Evolutionary conservation across 2,888 invertebrate genomes (phyloP).

Genomic region (Eupithecia pulchellata): DNA sequence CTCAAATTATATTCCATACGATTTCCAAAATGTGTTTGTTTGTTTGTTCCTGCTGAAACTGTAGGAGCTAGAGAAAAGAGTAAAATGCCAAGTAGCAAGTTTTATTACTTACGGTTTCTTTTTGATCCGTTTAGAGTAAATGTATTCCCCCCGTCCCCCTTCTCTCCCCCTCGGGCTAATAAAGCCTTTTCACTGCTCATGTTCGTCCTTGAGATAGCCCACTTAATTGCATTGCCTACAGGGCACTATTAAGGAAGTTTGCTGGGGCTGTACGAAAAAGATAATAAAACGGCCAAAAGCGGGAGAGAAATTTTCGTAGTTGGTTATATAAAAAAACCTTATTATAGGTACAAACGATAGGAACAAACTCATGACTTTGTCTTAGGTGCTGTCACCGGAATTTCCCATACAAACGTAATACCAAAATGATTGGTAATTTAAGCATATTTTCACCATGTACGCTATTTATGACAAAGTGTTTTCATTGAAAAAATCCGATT

Average conservation of each 20-base stretch:
- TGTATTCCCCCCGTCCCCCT: neutral
- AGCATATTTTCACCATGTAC: too few species aligned
- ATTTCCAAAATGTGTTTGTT: too few species aligned
- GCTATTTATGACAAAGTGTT: too few species aligned
- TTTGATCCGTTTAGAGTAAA: constrained; percentile 3
- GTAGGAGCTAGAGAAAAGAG: neutral
- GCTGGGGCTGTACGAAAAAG: neutral
- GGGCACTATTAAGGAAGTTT: neutral
- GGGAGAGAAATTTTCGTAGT: neutral
- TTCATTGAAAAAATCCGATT: too few species aligned
- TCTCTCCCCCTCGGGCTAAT: neutral
- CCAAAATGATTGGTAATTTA: too few species aligned
- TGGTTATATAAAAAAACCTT: neutral
- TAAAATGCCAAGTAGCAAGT: neutral
- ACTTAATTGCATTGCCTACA: constrained; percentile 11
- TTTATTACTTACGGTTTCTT: neutral
- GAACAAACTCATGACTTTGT: too few species aligned
- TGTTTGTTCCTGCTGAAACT: neutral
- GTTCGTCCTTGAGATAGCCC: constrained; percentile 13
- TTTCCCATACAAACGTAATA: too few species aligned
- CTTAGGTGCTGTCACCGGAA: too few species aligned
- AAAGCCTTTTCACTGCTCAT: constrained; percentile 15
- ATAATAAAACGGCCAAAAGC: neutral
- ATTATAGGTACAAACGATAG: too few species aligned
- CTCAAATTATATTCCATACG: too few species aligned